Conservation (phyloP, 1,140 invertebrate genomes). For the Lepeophtheirus salmonis region DNA sequence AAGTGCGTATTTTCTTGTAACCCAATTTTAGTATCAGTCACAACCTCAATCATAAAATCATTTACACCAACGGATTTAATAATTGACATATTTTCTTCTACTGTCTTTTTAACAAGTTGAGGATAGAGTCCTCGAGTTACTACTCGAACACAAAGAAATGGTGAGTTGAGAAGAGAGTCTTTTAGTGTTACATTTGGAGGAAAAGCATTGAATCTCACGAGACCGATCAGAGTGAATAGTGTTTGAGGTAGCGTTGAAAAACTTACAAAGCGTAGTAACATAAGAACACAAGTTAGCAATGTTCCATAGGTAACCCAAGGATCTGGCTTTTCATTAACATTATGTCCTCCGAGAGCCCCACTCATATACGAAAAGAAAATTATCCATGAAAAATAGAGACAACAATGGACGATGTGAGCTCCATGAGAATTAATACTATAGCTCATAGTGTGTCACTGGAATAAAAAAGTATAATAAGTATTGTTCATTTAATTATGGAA, state of each 20-base stretch:
- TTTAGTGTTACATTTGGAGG: slow-evolving; percentile 76
- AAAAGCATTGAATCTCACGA: slow-evolving; percentile 83
- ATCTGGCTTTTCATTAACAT: background rate
- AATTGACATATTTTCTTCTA: slow-evolving; percentile 64
- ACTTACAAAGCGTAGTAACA: background rate
- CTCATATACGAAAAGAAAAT: background rate
- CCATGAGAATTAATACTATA: background rate
- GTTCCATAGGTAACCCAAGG: background rate
- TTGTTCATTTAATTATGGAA: too few species aligned
- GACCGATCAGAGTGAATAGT: slow-evolving; percentile 71
- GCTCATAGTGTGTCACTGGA: background rate
- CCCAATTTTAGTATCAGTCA: slow-evolving; percentile 59
- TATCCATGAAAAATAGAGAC: background rate
- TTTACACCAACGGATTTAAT: slow-evolving; percentile 75
- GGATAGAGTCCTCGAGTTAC: slow-evolving; percentile 91
- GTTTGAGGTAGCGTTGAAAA: slow-evolving; percentile 35
- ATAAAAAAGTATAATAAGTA: too few species aligned
- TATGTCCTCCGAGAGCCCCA: background rate
- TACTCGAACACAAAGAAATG: slow-evolving; percentile 83
- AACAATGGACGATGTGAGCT: background rate
- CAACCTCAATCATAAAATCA: slow-evolving; percentile 92
- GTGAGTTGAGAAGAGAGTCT: slow-evolving; percentile 68
- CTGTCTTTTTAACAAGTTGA: slow-evolving; percentile 70
- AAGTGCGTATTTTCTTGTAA: slow-evolving; percentile 45
- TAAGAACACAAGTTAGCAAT: background rate